Conservation (phyloP, 2,113 vertebrate genomes). For the Ellobius talpinus region DNA sequence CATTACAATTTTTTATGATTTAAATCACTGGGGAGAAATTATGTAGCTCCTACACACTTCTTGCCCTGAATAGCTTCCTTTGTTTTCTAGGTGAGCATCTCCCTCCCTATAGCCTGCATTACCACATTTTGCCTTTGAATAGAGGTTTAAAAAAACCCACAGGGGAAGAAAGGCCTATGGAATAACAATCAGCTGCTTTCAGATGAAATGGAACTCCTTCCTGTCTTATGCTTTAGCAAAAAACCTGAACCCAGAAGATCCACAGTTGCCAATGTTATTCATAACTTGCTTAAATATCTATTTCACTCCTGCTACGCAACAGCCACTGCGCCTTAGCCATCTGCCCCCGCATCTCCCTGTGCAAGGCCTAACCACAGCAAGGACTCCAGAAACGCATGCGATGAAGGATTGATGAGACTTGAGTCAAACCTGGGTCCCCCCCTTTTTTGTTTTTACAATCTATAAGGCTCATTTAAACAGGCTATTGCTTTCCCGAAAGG, state of each 20-base stretch:
- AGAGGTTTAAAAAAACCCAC: neutral
- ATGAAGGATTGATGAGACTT: slow-evolving; percentile 26
- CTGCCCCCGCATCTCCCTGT: neutral
- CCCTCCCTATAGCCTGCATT: neutral
- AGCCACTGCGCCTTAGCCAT: slow-evolving; percentile 31
- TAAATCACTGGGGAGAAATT: slow-evolving; percentile 31
- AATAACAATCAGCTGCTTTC: slow-evolving; percentile 45
- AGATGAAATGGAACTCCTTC: slow-evolving; percentile 32
- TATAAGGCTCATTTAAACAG: slow-evolving; percentile 42
- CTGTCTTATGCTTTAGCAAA: slow-evolving; percentile 7
- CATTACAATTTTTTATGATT: slow-evolving; percentile 17
- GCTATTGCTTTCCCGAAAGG: slow-evolving; percentile 26
- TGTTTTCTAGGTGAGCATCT: slow-evolving; percentile 35
- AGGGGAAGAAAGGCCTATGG: neutral
- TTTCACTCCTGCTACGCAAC: slow-evolving; percentile 11
- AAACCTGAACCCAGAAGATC: neutral
- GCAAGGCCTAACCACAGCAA: slow-evolving; percentile 31
- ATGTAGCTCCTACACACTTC: neutral
- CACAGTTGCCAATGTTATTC: slow-evolving; percentile 15
- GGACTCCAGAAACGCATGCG: neutral
- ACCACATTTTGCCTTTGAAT: slow-evolving; percentile 1
- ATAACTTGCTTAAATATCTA: slow-evolving; percentile 46
- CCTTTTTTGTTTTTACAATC: neutral
- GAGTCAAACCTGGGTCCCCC: slow-evolving; percentile 3
- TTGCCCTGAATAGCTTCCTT: neutral